A percentile compares a stretch with the other conserved stretches of the same genome.
Conservation (phyloP, 2,113 vertebrate species). For the Datnioides undecimradiatus region DNA sequence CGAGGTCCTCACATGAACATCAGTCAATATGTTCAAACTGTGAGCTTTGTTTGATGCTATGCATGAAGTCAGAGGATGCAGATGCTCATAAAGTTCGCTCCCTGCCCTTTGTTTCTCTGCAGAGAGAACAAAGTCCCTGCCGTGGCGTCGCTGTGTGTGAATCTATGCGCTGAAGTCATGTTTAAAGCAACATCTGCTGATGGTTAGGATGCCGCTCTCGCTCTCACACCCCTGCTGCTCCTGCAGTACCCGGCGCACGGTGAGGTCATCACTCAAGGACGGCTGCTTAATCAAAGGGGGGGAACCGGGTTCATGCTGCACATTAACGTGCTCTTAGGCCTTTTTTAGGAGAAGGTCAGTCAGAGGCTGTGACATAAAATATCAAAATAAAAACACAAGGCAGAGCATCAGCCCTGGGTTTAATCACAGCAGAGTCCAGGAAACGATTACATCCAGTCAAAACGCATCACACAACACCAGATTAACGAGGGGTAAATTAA, state of each 20-base stretch:
- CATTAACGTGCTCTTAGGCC: conserved; percentile 62
- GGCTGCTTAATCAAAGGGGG: conserved; percentile 61
- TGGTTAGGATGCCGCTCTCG: conserved; percentile 71
- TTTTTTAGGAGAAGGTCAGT: conserved; percentile 70
- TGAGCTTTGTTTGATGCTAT: background rate
- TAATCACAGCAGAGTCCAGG: conserved; percentile 85
- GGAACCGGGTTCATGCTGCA: conserved; percentile 36
- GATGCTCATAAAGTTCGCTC: conserved; percentile 42
- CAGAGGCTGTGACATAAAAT: conserved; percentile 68
- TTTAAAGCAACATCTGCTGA: conserved; percentile 79
- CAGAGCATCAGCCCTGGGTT: conserved; percentile 81
- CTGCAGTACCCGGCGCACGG: conserved; percentile 40
- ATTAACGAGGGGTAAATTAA: conserved; percentile 87
- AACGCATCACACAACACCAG: conserved; percentile 86
- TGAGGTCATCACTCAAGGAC: conserved; percentile 74
- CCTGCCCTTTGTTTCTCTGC: conserved; percentile 19
- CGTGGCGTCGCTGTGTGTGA: background rate
- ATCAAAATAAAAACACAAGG: conserved; percentile 68
- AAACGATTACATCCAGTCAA: conserved; percentile 90
- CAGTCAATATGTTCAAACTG: background rate
- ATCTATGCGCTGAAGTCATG: conserved; percentile 65
- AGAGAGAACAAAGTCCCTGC: conserved; percentile 3
- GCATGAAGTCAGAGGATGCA: conserved; percentile 46
- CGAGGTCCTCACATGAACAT: conserved; percentile 9
- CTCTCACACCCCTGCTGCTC: conserved; percentile 75